Base-by-base conservation (phyloP, 2,113 vertebrate species). In the Notiomystis cincta region DNA sequence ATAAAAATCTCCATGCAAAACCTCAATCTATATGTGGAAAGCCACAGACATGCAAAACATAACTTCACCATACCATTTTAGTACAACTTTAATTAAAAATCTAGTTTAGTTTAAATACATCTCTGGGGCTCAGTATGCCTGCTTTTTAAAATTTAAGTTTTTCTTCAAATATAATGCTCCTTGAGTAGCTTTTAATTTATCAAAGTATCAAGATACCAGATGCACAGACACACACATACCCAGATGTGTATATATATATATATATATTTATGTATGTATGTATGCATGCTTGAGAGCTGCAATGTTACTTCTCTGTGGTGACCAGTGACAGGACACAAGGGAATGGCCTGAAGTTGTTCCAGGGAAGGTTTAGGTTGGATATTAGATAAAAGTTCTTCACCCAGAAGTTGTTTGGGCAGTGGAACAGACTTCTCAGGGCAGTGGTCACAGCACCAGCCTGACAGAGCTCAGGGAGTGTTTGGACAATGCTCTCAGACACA, bases 271-370 rank as follows among this genome's bases (percentile, higher is more conserved):
- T 13, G 40, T 20, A 33, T n/a, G 30, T 7, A n/a, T 25, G 15
- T 14, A 22, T 16, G 30, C 7, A 11, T 45, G 17, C 28, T 65
- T 61, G 40, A 95, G 40, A 89, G 10, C 57, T 69, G 27, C 16
- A 35, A 38, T 76, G 20, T 67, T 75, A 30, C 18, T 28, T 54
- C 13, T 44, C 7, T 54, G 11, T n/a, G 15, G 14, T 56, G 23
- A 33, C 5, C 28, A 64, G 40, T 19, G 5, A 8, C 1, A 64
- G n/a, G 4, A 64, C 23, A 1, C 0, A 0, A 47, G 23, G 23
- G 14, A 72, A 47, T 28, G 23, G 1, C 58, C 48, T 38, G 18
- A 45, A 62, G 38, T 27, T 72, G 35, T 42, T 44, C 7, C 53
- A 31, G 11, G 31, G 16, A 2, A 58, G 25, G 44, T 35, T 76